Evolutionary conservation across 2,797 vertebrate species (phyloP), one percentile per base, ranked within the genome.

Genomic region (Lophotriccus pileatus): DNA sequence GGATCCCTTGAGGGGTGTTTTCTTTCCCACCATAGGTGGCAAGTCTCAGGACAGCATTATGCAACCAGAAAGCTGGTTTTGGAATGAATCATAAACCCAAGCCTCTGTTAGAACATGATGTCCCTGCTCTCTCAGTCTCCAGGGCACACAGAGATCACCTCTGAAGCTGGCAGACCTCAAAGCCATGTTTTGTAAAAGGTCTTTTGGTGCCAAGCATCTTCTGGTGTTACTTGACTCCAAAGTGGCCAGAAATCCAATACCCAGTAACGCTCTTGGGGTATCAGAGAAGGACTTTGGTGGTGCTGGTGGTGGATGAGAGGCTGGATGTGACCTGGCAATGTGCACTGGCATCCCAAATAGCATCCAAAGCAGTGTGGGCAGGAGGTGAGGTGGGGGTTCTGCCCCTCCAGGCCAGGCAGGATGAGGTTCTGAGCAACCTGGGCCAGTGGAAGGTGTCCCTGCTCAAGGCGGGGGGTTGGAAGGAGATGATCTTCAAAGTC

Each of bases 211-310:
- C 30, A 82, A 47, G 9, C 8, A 9, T 22, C 14, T 60, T 19
- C 58, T 46, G 50, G 24, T 46, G 47, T 44, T 66, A 25, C 30
- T 85, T 84, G 39, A 62, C 55, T 58, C 46, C 5, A 7, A 53
- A 76, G 9, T 4, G 6, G 5, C 23, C 18, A 32, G 30, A 84
- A 89, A 72, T 47, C 21, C 20, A 73, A 30, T 12, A 84, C 4
- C 18, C n/a, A 49, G 5, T 8, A 18, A 52, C 0, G 0, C 2
- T 47, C 23, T 58, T 50, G 41, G 16, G 9, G 7, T 9, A 1
- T 30, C 72, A 34, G 73, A 43, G 66, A 21, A 1, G 5, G 46
- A 36, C 22, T 1, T 1, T 53, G 25, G 12, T 41, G 34, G 22
- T 59, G 39, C 53, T 66, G 39, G 22, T 66, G 39, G 22, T 15